Conservation (phyloP, 2,113 vertebrate species). For the Epinephelus cyanopodus region DNA sequence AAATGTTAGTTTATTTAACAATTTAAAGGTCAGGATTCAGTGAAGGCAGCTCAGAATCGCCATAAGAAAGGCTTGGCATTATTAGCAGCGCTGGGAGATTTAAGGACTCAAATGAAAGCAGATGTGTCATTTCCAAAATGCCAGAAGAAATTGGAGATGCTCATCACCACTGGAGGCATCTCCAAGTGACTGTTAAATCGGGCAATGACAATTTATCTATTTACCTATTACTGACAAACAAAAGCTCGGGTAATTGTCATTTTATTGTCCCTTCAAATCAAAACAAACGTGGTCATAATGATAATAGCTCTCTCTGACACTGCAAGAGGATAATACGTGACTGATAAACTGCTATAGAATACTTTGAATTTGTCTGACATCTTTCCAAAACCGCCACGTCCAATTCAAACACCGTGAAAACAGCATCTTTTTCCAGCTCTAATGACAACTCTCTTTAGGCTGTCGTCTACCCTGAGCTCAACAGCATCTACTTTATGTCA, state of each 20-base stretch:
- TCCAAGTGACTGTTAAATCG: slow-evolving; percentile 34
- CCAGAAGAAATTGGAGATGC: slow-evolving; percentile 35
- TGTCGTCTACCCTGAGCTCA: slow-evolving; percentile 1
- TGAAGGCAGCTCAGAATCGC: slow-evolving; percentile 21
- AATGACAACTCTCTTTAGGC: slow-evolving; percentile 9
- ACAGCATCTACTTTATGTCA: neutral
- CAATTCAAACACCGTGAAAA: neutral
- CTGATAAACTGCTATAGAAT: slow-evolving; percentile 4
- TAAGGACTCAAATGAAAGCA: slow-evolving; percentile 34
- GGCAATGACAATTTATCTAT: slow-evolving; percentile 10
- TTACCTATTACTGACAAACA: slow-evolving; percentile 27
- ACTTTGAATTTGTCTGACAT: neutral
- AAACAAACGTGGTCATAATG: neutral
- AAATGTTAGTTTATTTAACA: slow-evolving; percentile 34
- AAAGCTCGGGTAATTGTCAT: slow-evolving; percentile 5
- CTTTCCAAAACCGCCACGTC: neutral
- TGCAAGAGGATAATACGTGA: neutral
- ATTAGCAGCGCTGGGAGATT: slow-evolving; percentile 35
- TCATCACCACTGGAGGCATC: slow-evolving; percentile 29
- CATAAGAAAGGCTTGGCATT: slow-evolving; percentile 45
- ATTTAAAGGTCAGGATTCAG: slow-evolving; percentile 58
- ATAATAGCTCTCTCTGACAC: neutral
- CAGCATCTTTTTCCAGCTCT: neutral
- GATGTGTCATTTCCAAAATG: slow-evolving; percentile 60
- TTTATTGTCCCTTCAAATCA: slow-evolving; percentile 18